Evolutionary conservation across 1,140 invertebrate genomes (phyloP), one percentile per base, ranked within the genome.

Genomic region (Littorina saxatilis): DNA sequence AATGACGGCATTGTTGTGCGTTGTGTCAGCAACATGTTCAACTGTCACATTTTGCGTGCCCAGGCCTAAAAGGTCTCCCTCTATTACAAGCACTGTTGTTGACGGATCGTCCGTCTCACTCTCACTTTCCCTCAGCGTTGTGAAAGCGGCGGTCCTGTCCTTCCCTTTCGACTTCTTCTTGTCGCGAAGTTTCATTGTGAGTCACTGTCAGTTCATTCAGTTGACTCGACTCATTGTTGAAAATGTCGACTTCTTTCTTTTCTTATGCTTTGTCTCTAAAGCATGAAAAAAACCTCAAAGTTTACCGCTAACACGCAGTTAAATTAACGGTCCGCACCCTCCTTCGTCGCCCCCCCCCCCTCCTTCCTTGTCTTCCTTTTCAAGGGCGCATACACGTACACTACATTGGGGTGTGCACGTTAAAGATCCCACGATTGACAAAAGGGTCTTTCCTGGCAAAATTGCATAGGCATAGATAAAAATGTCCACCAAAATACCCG

Each of bases 101-200:
- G 43, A 47, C 43, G 43, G 43, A 5, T 47, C 43, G 43, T 47
- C n/a, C 55, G 55, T 27, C 23, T 23, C 55, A 13, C 27, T 27
- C 13, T 20, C 7, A 20, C 27, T 23, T 27, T 13, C 55, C 29
- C 17, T 11, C 29, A 11, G 4, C 27, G 27, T 68, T 68, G 13
- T 29, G 27, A 23, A 35, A 32, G 29, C 29, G 15, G 2, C 9
- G 32, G 4, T 50, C 70, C 50, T 47, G 2, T 39, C 11, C 27
- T 73, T 73, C n/a, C 2, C n/a, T 73, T 73, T 73, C 23, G 20
- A 43, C 35, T 68, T 68, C 23, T 9, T 13, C 70, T 73, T 73
- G 66, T 68, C 66, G 3, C 70, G 70, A 0, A 73, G 29, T 35
- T 73, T 73, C 70, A 73, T 73, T 39, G 35, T 73, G 70, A 50